Percentiles rank a stretch among this genome's conserved stretches.
Evolutionary conservation across 1,140 invertebrate genomes (phyloP).

Genomic region (Protaetia brevitarsis): DNA sequence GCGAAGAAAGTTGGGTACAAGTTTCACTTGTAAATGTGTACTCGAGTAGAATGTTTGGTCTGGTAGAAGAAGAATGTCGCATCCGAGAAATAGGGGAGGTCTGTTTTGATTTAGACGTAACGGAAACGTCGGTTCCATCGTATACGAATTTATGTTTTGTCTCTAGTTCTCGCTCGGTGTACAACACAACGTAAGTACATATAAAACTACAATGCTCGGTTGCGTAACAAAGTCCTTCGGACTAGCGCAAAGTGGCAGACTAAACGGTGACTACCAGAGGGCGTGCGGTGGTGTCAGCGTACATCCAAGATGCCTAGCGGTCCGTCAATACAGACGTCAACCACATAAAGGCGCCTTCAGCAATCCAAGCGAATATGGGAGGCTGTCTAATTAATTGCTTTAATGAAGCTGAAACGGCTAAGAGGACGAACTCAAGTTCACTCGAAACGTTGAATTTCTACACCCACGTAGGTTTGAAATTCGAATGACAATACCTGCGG

Average conservation of each 20-base stretch:
- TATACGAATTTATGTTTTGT: conserved; percentile 14
- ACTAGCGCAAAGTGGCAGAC: too few species aligned
- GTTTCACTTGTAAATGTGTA: conserved; percentile 14
- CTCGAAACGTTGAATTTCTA: not conserved
- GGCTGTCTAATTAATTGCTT: conserved; percentile 42
- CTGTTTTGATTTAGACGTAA: conserved; percentile 3
- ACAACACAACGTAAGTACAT: too few species aligned
- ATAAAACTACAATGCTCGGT: too few species aligned
- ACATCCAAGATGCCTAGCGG: conserved; percentile 2
- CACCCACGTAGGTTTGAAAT: not conserved
- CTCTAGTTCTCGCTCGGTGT: too few species aligned
- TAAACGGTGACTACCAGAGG: conserved; percentile 1
- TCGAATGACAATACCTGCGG: not conserved
- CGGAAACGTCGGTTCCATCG: not conserved
- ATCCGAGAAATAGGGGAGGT: not conserved
- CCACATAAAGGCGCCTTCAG: conserved; percentile 34
- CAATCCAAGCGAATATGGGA: conserved; percentile 34
- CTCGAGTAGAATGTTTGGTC: conserved; percentile 11
- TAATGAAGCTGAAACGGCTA: conserved; percentile 33
- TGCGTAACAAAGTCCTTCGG: too few species aligned
- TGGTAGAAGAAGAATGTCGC: conserved; percentile 13
- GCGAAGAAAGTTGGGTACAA: not conserved
- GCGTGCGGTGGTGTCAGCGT: not conserved
- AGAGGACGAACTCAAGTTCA: conserved; percentile 5
- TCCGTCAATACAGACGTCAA: conserved; percentile 10